Conservation (phyloP, 2,888 invertebrate genomes). For the Ormyrus nitidulus region DNA sequence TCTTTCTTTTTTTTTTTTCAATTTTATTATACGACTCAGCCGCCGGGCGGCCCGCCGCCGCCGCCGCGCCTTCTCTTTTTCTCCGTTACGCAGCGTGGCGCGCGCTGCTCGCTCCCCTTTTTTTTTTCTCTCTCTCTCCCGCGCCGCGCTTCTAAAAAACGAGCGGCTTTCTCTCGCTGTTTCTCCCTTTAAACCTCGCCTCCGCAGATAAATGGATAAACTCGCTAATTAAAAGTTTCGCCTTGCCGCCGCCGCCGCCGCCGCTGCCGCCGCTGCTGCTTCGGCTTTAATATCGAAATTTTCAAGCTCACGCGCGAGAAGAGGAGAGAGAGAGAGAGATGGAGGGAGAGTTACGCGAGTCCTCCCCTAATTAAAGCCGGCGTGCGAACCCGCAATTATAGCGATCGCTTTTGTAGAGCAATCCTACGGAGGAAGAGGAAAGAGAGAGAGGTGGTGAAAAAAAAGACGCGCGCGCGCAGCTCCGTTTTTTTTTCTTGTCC, state of each 20-base stretch:
- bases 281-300: constrained; percentile 55
- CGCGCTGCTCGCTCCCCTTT: not conserved
- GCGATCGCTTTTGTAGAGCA: constrained; percentile 28
- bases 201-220: constrained; percentile 68
- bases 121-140: not conserved
- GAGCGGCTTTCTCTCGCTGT: not conserved
- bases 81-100: not conserved
- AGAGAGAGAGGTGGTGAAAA: not conserved
- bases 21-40: constrained; percentile 37
- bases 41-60: not conserved
- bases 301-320: constrained; percentile 20
- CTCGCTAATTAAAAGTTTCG: constrained; percentile 72
- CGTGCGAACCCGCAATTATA: constrained; percentile 3
- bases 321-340: no score
- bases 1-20: constrained; percentile 19
- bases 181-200: not conserved
- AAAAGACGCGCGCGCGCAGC: not conserved
- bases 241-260: constrained; percentile 47
- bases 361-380: constrained; percentile 24
- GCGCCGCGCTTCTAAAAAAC: constrained; percentile 16
- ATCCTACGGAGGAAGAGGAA: not conserved
- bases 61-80: constrained; percentile 1
- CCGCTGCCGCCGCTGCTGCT: no score
- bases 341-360: not conserved
- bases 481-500: not conserved